Evolutionary conservation across 2,797 vertebrate genomes (phyloP).

Genomic region (Helicolenus hilgendorfi): DNA sequence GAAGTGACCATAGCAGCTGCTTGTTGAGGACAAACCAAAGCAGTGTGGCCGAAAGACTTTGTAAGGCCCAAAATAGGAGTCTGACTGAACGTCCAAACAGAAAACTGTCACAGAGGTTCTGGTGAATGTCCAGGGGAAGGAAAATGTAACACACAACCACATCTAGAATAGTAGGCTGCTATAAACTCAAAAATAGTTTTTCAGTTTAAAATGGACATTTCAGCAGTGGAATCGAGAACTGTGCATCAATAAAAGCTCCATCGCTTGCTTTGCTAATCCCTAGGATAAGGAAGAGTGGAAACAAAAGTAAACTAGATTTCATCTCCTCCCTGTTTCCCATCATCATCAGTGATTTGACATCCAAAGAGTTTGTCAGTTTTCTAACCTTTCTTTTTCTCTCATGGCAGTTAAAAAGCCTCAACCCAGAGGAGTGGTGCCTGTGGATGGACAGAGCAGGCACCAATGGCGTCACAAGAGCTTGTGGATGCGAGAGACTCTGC

Average conservation of each 20-base stretch:
- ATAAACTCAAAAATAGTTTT: slow-evolving; percentile 27
- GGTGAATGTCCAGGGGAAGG: slow-evolving; percentile 36
- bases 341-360: not conserved
- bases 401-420: slow-evolving; percentile 41
- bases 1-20: not conserved
- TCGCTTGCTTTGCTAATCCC: slow-evolving; percentile 13
- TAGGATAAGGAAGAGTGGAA: slow-evolving; percentile 4
- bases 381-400: slow-evolving; percentile 32
- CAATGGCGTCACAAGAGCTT: slow-evolving; percentile 81
- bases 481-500: slow-evolving; percentile 88
- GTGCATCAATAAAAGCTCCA: slow-evolving; percentile 24
- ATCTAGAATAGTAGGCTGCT: not conserved
- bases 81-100: slow-evolving; percentile 34
- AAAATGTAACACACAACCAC: slow-evolving; percentile 52
- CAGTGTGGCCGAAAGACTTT: slow-evolving; percentile 16
- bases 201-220: slow-evolving; percentile 21
- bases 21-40: slow-evolving; percentile 14
- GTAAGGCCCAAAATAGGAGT: slow-evolving; percentile 31
- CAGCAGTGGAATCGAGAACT: not conserved
- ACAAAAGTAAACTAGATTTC: slow-evolving; percentile 19
- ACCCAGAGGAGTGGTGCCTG: slow-evolving; percentile 52
- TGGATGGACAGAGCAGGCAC: slow-evolving; percentile 73
- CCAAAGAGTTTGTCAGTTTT: not conserved
- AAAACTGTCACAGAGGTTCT: slow-evolving; percentile 50
- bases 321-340: slow-evolving; percentile 7